Percentiles rank a stretch among this genome's conserved stretches.
Evolutionary conservation across 2,113 vertebrate species (phyloP).

Genomic region (Elgaria multicarinata): DNA sequence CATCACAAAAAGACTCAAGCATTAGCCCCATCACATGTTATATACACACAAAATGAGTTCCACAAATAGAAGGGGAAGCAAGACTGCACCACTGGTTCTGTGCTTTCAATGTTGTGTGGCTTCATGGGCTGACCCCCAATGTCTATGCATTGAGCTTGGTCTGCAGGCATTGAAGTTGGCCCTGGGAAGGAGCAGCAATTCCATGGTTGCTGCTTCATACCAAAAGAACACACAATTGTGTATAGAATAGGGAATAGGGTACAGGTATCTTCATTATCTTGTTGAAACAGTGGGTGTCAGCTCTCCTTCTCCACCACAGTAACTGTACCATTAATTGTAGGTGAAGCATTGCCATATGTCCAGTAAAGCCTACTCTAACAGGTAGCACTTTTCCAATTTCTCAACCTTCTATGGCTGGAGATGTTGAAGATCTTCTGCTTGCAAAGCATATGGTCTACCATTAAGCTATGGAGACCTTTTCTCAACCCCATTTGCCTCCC

Average conservation of each 20-base stretch:
- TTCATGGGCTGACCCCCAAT: neutral
- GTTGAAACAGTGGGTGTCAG: neutral
- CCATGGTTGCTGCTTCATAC: neutral
- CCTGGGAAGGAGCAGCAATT: neutral
- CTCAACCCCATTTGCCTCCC: too few species aligned
- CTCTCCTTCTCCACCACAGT: neutral
- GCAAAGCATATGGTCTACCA: neutral
- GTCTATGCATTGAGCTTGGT: neutral
- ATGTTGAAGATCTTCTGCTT: neutral
- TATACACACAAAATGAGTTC: neutral
- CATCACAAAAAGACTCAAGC: neutral
- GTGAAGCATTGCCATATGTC: neutral
- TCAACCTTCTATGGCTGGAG: neutral
- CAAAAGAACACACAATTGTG: neutral
- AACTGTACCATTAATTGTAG: neutral
- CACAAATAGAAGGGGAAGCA: neutral
- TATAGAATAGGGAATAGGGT: neutral
- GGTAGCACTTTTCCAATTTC: neutral
- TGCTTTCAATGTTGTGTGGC: neutral
- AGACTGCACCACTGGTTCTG: neutral
- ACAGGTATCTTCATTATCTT: neutral
- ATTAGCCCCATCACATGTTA: neutral
- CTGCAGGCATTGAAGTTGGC: too few species aligned
- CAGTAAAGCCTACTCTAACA: neutral
- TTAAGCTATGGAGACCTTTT: neutral